Evolutionary conservation across 2,113 vertebrate genomes (phyloP).

Genomic region (Hypomesus transpacificus): DNA sequence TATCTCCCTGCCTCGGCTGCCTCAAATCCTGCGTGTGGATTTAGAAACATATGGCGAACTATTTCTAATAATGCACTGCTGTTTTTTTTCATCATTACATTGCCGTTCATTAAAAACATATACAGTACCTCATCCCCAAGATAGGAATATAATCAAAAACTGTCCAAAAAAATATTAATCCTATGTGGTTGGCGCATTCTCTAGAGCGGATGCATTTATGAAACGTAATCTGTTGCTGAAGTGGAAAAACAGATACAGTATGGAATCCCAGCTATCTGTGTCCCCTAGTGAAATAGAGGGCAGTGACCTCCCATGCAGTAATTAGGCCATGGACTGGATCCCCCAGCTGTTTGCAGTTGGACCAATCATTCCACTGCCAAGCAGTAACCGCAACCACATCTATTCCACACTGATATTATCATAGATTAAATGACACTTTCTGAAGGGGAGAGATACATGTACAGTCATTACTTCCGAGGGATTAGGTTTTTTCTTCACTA

Average conservation of each 20-base stretch:
- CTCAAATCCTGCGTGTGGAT: background rate
- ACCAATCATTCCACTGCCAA: constrained; percentile 35
- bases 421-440: no score
- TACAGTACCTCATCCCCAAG: no score
- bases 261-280: constrained; percentile 48
- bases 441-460: constrained; percentile 15
- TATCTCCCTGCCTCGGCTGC: no score
- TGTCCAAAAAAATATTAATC: constrained; percentile 7
- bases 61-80: no score
- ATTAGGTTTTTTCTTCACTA: background rate
- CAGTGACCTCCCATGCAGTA: constrained; percentile 52
- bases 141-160: no score
- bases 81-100: no score
- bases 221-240: constrained; percentile 46
- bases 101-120: no score
- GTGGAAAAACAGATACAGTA: constrained; percentile 34
- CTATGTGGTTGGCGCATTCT: constrained; percentile 11
- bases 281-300: constrained; percentile 57
- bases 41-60: background rate
- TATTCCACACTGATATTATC: no score
- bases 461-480: constrained; percentile 30
- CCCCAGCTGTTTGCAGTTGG: constrained; percentile 30
- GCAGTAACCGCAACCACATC: constrained; percentile 3
- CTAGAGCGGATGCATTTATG: constrained; percentile 14
- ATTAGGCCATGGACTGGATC: constrained; percentile 50